Evolutionary conservation across 2,113 vertebrate genomes (phyloP), one percentile per base, ranked within the genome.

Genomic region (Lutjanus erythropterus): DNA sequence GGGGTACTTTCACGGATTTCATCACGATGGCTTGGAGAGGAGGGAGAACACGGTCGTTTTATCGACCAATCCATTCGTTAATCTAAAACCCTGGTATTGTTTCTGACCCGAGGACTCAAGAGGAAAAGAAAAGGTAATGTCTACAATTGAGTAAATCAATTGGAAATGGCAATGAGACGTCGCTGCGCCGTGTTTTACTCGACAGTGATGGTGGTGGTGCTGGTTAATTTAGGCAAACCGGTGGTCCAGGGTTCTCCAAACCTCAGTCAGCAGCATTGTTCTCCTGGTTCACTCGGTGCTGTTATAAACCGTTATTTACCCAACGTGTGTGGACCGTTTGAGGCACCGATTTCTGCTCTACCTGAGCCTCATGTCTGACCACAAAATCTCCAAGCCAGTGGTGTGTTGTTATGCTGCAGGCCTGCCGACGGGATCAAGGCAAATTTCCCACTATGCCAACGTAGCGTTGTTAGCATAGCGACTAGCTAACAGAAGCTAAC

Each of bases 401-500:
- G 7, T 25, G 53, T 42, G 72, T 44, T 78, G 55, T 49, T 74
- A 44, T 11, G 64, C 62, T 35, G 59, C 62, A 68, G 91, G 92
- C 91, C 91, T 71, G 71, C 59, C 15, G 67, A 70, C 9, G 3
- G 42, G 58, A 67, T 58, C 71, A 65, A 82, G 77, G 61, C 75
- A 12, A 71, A 71, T 60, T 18, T 33, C 62, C 74, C 74, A 33
- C 65, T 44, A 25, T 86, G 88, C 92, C 89, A 87, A 87, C 89
- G 87, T 71, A 93, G 89, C 89, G 81, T 11, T 37, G 80, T 79
- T 91, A 92, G 92, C 90, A 68, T 88, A 78, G 77, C 69, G 52
- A 3, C 14, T 1, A 11, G 86, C 85, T 88, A 89, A 64, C 61
- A 0, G 0, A 23, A 65, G 90, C 87, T 92, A 88, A 55, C 62